A percentile compares a stretch with the other conserved stretches of the same genome.
Conservation (phyloP, 1,140 invertebrate species). For the Lanistes nyassanus region DNA sequence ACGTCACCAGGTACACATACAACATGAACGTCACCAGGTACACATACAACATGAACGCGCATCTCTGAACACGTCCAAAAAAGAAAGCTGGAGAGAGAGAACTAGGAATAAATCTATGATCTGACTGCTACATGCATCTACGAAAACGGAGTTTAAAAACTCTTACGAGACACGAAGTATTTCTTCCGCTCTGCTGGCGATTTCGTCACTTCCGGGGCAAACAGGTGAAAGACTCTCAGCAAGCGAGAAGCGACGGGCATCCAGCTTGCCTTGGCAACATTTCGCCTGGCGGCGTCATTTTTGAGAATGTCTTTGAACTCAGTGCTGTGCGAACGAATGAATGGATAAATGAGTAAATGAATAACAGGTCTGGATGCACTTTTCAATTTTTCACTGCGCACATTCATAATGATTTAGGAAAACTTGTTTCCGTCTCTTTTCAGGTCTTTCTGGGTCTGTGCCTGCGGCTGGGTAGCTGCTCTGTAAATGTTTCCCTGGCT, state of each 20-base stretch:
- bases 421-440: not conserved
- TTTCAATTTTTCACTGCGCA: not conserved
- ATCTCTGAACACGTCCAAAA: too few species aligned
- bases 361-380: too few species aligned
- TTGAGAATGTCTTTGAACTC: conserved; percentile 52
- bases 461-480: too few species aligned
- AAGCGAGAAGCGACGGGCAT: conserved; percentile 71
- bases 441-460: not conserved
- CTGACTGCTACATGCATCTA: too few species aligned
- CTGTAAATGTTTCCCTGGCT: too few species aligned
- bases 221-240: conserved; percentile 74
- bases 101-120: too few species aligned
- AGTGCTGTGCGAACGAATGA: conserved; percentile 65
- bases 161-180: conserved; percentile 80
- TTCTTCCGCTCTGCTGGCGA: conserved; percentile 79
- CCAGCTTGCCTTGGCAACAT: conserved; percentile 44
- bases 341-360: not conserved
- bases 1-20: too few species aligned
- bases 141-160: too few species aligned
- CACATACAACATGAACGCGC: too few species aligned
- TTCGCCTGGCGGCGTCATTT: conserved; percentile 46
- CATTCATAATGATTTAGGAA: not conserved
- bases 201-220: conserved; percentile 66
- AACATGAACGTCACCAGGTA: too few species aligned
- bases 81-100: too few species aligned